A percentile compares a stretch with the other conserved stretches of the same genome.
Evolutionary conservation across 2,113 vertebrate species (phyloP).

Genomic region (Myotis lucifugus): DNA sequence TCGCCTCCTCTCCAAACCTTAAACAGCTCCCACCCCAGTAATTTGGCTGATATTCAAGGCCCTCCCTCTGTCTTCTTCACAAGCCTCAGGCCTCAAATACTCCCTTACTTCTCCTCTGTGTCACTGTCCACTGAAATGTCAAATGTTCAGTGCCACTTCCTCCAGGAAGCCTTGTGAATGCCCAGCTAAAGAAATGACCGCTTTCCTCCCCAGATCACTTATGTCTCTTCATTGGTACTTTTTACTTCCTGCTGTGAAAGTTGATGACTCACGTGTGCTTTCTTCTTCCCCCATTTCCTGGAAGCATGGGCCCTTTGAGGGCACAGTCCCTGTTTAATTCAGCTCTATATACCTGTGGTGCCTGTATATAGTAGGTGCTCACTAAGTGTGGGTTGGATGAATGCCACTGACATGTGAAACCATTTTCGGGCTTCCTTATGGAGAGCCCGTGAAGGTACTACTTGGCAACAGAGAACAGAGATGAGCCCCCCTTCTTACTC

Average conservation of each 20-base stretch:
- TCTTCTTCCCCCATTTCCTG: background rate
- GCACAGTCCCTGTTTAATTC: background rate
- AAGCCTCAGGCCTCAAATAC: background rate
- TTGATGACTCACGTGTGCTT: background rate
- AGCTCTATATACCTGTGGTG: background rate
- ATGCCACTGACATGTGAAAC: background rate
- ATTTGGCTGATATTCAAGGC: background rate
- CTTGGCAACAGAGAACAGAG: background rate
- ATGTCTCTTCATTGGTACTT: background rate
- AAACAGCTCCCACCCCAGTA: background rate
- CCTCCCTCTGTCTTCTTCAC: background rate
- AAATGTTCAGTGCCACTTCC: background rate
- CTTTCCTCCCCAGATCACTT: background rate
- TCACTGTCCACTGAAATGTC: background rate
- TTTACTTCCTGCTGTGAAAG: conserved; percentile 25
- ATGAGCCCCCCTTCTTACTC: background rate
- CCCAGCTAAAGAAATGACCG: background rate
- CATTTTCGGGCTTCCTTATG: conserved; percentile 34
- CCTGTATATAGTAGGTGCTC: background rate
- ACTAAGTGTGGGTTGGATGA: background rate
- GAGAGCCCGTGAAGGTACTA: background rate
- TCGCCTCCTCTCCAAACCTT: background rate
- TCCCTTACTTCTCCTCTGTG: background rate
- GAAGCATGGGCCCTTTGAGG: background rate
- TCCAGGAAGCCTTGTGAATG: conserved; percentile 1